Conservation (phyloP, 35 echinoderm and acorn worm genomes). For the Heliocidaris erythrogramma region DNA sequence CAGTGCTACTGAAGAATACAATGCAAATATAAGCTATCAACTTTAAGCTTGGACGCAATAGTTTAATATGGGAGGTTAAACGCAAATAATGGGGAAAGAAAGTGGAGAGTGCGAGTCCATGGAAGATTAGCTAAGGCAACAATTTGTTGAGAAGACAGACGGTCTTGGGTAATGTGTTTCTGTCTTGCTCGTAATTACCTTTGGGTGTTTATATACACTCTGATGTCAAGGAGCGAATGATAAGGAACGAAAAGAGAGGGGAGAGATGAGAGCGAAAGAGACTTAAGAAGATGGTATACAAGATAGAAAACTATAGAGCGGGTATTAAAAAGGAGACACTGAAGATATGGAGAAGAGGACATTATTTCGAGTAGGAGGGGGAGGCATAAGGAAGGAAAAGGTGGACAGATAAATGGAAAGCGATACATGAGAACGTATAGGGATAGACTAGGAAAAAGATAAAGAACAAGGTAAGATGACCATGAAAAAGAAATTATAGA, state of each 20-base stretch:
- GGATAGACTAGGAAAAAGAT: too few relatives aligned
- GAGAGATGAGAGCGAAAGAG: not conserved
- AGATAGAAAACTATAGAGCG: not conserved
- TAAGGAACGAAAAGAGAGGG: not conserved
- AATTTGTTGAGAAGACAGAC: not conserved
- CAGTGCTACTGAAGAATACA: too few relatives aligned
- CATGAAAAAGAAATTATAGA: too few relatives aligned
- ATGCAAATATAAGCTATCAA: too few relatives aligned
- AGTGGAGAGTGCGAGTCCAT: not conserved
- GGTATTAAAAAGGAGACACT: not conserved
- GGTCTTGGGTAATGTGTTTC: not conserved
- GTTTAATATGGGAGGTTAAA: not conserved
- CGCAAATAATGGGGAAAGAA: not conserved
- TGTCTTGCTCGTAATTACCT: not conserved
- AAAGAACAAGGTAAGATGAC: too few relatives aligned
- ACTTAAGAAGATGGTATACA: too few relatives aligned
- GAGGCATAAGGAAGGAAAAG: not conserved
- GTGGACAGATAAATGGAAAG: not conserved
- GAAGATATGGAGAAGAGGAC: not conserved
- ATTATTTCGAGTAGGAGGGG: not conserved
- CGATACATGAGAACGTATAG: not conserved
- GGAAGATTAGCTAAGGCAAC: conserved; percentile 9
- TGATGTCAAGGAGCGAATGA: not conserved
- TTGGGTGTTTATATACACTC: not conserved
- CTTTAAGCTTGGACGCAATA: not conserved